Base-by-base conservation (phyloP, 2,113 vertebrate species). In the Eubucco bourcierii region DNA sequence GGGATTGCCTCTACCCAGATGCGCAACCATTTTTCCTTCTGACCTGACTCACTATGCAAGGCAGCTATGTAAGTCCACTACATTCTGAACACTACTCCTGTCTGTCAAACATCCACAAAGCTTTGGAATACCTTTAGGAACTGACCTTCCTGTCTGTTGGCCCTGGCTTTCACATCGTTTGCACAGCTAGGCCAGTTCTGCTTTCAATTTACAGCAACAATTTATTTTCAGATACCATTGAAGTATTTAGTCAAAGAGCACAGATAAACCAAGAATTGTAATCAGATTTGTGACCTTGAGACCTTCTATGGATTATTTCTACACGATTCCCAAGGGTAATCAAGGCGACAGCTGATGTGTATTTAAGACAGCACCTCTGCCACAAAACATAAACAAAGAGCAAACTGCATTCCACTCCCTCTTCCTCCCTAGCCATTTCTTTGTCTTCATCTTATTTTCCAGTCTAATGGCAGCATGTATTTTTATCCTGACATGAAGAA, bases 351-450 rank as follows among this genome's bases (percentile, higher is more conserved):
- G 56, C 34, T 80, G 84, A 84, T 79, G 72, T 60, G 37, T 83
- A 77, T 83, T 88, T 94, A 80, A 87, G 79, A 80, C 56, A 95
- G 90, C 37, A 78, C 58, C 83, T 80, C 90, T 88, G 58, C 60
- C 88, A 95, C 80, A 90, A 94, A 93, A 91, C 65, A 90, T 65
- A 96, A 92, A 91, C 78, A 85, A 94, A 90, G 94, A 80, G 41
- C 80, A 93, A 89, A 93, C 47, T 63, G 46, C 16, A 1, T 85
- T 93, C 60, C 68, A 46, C 31, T 93, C 64, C 34, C 24, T 64
- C 56, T 84, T 89, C 71, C 41, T 74, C 79, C 58, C 50, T 13
- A 76, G 78, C 28, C 47, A 44, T 58, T 85, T 77, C 87, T 87
- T 85, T 85, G 64, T 83, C 80, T 93, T 80, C 37, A 11, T 63